phyloP scores from a whole-genome alignment of 1,140 invertebrate species.

The Drosophila insularis region DNA sequence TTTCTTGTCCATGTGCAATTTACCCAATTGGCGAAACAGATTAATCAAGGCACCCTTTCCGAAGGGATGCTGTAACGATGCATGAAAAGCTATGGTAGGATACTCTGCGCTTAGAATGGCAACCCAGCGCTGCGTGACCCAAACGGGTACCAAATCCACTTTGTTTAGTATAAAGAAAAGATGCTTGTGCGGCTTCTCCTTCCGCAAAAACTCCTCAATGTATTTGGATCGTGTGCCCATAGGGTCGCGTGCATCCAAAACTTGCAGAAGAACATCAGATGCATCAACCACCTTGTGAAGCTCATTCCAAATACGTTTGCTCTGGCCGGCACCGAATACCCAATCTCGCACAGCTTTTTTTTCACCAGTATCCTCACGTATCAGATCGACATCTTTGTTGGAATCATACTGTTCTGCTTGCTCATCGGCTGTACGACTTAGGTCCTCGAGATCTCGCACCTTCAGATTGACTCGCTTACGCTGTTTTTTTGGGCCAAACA shows the following conservation, averaged over 20 bases:
- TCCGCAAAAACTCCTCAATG: constrained; percentile 94
- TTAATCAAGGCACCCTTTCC: constrained; percentile 98
- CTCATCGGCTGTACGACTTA: constrained; percentile 88
- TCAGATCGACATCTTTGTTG: constrained; percentile 91
- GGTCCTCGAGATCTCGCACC: constrained; percentile 87
- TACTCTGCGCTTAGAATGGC: constrained; percentile 95
- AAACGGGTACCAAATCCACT: constrained; percentile 97
- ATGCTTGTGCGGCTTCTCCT: constrained; percentile 97
- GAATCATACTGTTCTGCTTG: constrained; percentile 90
- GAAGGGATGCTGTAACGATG: constrained; percentile 98
- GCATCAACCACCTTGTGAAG: constrained; percentile 99
- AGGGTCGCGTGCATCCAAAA: constrained; percentile 97
- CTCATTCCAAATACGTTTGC: constrained; percentile 99
- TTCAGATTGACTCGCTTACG: constrained; percentile 95
- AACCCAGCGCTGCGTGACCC: constrained; percentile 98
- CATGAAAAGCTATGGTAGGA: constrained; percentile 99
- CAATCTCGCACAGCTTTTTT: constrained; percentile 89
- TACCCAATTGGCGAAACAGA: constrained; percentile 97
- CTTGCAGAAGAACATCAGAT: constrained; percentile 97
- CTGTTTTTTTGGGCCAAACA: constrained; percentile 97
- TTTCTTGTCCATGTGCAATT: constrained; percentile 97
- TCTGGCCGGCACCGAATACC: constrained; percentile 96
- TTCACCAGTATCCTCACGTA: constrained; percentile 91
- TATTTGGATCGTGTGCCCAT: constrained; percentile 96
- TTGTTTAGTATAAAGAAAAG: constrained; percentile 97